A percentile compares a stretch with the other conserved stretches of the same genome.
Evolutionary conservation across 1,140 invertebrate species (phyloP).

Genomic region (Sarcophaga bullata): DNA sequence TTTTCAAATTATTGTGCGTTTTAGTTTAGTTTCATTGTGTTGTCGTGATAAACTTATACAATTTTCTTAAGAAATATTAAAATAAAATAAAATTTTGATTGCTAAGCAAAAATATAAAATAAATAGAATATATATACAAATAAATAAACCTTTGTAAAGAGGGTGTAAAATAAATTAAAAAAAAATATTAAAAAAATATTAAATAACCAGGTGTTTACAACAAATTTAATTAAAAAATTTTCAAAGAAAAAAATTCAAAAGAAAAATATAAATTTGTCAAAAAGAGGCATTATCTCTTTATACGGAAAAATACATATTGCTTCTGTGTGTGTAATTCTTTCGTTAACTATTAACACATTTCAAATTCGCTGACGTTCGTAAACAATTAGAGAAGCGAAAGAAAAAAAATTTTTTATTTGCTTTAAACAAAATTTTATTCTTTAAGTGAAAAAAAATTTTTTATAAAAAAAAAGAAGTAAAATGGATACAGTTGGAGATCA

Average conservation of each 20-base stretch:
- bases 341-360: not conserved
- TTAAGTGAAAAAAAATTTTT: not conserved
- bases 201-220: not conserved
- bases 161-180: not conserved
- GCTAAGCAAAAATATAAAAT: not conserved
- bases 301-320: not conserved
- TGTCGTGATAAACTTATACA: not conserved
- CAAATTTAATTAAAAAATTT: not conserved
- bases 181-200: not conserved
- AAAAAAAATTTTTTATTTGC: not conserved
- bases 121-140: too few species aligned
- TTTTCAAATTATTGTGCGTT: not conserved
- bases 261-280: not conserved
- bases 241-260: not conserved
- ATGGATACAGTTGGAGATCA: constrained; percentile 46
- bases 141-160: too few species aligned
- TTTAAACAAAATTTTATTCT: not conserved
- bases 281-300: not conserved
- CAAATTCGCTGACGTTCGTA: not conserved
- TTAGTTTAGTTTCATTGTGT: constrained; percentile 7
- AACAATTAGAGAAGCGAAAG: not conserved
- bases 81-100: not conserved
- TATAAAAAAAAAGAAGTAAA: constrained; percentile 22
- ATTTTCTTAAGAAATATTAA: not conserved
- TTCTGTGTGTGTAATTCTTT: not conserved